A percentile compares a stretch with the other conserved stretches of the same genome.
Conservation (phyloP, 2,888 invertebrate species). For the Scaptomyza tumidula region DNA sequence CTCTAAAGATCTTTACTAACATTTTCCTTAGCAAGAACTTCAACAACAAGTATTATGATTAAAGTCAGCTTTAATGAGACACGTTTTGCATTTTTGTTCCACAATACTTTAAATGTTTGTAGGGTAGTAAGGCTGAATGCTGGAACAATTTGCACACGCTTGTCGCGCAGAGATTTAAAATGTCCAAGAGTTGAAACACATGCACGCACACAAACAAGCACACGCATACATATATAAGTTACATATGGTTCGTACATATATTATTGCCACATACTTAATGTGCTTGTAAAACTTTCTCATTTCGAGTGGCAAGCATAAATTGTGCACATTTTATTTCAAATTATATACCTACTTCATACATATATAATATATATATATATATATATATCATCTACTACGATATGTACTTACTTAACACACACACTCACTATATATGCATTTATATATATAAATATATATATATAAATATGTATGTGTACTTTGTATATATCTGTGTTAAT, state of each 20-base stretch:
- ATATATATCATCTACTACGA: neutral
- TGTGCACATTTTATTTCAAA: conserved; percentile 23
- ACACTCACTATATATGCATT: neutral
- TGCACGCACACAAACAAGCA: neutral
- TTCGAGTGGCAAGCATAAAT: conserved; percentile 22
- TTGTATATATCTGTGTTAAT: neutral
- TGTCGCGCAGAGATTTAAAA: conserved; percentile 21
- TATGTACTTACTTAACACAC: neutral
- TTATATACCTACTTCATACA: conserved; percentile 11
- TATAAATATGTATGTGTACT: neutral
- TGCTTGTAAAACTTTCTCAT: conserved; percentile 32
- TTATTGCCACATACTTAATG: conserved; percentile 3
- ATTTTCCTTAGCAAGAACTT: no score
- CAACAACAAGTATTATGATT: no score
- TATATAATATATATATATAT: neutral
- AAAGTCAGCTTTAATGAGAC: no score
- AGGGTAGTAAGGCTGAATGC: conserved; percentile 2
- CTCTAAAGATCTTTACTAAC: no score
- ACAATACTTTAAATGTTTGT: neutral
- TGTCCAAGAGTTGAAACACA: conserved; percentile 10
- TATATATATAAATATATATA: neutral
- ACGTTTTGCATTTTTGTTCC: no score
- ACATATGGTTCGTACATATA: neutral
- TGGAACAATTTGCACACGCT: conserved; percentile 8
- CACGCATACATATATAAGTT: neutral